Conservation (phyloP, 2,888 invertebrate species). For the Anoplius nigerrimus region DNA sequence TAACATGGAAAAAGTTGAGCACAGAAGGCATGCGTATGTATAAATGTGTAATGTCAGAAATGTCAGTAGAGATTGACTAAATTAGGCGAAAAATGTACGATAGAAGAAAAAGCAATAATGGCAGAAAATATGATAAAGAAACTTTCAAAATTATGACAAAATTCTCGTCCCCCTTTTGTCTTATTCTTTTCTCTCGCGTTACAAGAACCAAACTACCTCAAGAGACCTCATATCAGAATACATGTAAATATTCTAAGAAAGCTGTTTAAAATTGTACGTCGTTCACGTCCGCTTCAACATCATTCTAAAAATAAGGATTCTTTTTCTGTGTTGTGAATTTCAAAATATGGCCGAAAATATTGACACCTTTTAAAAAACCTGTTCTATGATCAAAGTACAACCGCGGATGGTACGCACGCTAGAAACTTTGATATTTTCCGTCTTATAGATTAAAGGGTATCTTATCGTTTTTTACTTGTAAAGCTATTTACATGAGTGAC, state of each 20-base stretch:
- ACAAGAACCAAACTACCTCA: slow-evolving; percentile 2
- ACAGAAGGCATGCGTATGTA: no score
- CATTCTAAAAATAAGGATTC: slow-evolving; percentile 25
- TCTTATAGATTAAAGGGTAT: slow-evolving; percentile 14
- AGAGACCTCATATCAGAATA: slow-evolving; percentile 2
- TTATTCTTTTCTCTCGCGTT: neutral
- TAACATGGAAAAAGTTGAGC: no score
- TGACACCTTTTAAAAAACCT: slow-evolving; percentile 17
- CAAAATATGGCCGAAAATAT: slow-evolving; percentile 26
- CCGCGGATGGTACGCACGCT: slow-evolving; percentile 15
- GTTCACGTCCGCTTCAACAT: slow-evolving; percentile 3
- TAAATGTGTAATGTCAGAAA: no score
- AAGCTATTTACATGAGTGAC: slow-evolving; percentile 22
- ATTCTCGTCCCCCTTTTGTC: no score
- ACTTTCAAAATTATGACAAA: no score
- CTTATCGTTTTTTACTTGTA: slow-evolving; percentile 15
- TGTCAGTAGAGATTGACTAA: no score
- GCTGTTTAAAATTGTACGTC: slow-evolving; percentile 1
- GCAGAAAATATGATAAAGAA: no score
- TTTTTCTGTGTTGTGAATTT: slow-evolving; percentile 12
- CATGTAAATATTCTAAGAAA: slow-evolving; percentile 20
- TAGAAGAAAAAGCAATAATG: no score
- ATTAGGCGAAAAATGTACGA: no score
- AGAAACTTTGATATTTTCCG: slow-evolving; percentile 10
- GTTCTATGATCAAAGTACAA: slow-evolving; percentile 19